Evolutionary conservation across 2,797 vertebrate species (phyloP).

Genomic region (Momotus momota): DNA sequence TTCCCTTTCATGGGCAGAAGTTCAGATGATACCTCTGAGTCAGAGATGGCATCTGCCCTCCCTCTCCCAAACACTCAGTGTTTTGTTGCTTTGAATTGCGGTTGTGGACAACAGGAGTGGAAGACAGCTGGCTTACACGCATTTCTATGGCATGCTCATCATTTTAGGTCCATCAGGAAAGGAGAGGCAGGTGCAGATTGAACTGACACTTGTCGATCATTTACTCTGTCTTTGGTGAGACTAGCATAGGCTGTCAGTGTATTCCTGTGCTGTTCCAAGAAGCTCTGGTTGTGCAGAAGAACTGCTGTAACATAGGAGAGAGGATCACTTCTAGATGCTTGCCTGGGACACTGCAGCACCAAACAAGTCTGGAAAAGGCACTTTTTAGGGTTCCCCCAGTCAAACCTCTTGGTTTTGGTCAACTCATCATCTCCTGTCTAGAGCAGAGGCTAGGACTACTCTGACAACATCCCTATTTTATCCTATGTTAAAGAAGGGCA

Average conservation of each 20-base stretch:
- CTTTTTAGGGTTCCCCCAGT: background rate
- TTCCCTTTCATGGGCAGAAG: background rate
- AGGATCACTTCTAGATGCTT: background rate
- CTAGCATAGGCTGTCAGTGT: background rate
- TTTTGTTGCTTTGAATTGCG: background rate
- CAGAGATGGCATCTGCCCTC: background rate
- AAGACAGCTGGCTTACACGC: background rate
- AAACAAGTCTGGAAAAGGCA: background rate
- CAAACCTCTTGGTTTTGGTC: background rate
- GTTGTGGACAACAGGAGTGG: background rate
- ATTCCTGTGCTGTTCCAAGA: background rate
- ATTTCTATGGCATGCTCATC: background rate
- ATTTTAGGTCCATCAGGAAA: slow-evolving; percentile 1
- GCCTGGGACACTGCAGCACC: background rate
- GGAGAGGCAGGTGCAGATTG: background rate
- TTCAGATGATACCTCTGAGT: background rate
- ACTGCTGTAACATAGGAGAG: background rate
- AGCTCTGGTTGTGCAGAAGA: background rate
- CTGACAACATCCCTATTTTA: background rate
- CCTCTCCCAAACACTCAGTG: background rate
- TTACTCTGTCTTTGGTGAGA: slow-evolving; percentile 9
- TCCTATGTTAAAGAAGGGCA: background rate
- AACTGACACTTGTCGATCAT: background rate
- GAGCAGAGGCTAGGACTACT: background rate
- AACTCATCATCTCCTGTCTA: background rate